Percentiles rank a stretch among this genome's conserved stretches.
Conservation (phyloP, 2,888 invertebrate genomes). For the Agrochola macilenta region DNA sequence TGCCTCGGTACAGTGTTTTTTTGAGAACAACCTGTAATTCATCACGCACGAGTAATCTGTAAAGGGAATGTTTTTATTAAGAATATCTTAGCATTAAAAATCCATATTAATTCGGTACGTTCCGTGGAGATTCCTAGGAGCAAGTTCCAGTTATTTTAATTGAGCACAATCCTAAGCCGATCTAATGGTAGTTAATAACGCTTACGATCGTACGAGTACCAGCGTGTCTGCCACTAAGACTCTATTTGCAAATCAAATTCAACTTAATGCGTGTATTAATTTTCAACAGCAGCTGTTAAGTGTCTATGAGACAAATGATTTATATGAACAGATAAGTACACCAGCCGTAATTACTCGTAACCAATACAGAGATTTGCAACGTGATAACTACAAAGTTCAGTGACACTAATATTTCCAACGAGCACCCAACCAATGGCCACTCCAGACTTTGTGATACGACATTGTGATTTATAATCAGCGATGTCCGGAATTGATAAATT, state of each 20-base stretch:
- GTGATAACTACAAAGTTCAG: conserved; percentile 69
- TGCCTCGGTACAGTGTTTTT: conserved; percentile 30
- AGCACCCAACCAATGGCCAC: conserved; percentile 34
- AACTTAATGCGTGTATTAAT: conserved; percentile 79
- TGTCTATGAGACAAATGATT: conserved; percentile 78
- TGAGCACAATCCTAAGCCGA: conserved; percentile 70
- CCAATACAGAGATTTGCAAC: conserved; percentile 71
- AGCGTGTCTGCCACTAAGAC: conserved; percentile 70
- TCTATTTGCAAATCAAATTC: conserved; percentile 85
- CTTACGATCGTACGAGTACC: conserved; percentile 71
- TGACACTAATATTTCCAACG: conserved; percentile 54
- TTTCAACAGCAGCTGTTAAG: conserved; percentile 76
- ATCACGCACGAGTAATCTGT: conserved; percentile 36
- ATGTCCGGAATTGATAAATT: conserved; percentile 38
- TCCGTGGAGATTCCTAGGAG: conserved; percentile 74
- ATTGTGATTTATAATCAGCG: conserved; percentile 44
- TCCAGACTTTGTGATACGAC: conserved; percentile 38
- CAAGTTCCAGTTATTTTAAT: conserved; percentile 80
- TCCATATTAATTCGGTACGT: conserved; percentile 66
- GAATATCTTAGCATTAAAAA: conserved; percentile 77
- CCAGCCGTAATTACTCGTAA: conserved; percentile 75
- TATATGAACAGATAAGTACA: conserved; percentile 78
- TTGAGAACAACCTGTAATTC: conserved; percentile 35
- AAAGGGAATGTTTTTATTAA: conserved; percentile 70
- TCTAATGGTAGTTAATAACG: conserved; percentile 72